Evolutionary conservation across 2,797 vertebrate species (phyloP).

Genomic region (Aeoliscus strigatus): DNA sequence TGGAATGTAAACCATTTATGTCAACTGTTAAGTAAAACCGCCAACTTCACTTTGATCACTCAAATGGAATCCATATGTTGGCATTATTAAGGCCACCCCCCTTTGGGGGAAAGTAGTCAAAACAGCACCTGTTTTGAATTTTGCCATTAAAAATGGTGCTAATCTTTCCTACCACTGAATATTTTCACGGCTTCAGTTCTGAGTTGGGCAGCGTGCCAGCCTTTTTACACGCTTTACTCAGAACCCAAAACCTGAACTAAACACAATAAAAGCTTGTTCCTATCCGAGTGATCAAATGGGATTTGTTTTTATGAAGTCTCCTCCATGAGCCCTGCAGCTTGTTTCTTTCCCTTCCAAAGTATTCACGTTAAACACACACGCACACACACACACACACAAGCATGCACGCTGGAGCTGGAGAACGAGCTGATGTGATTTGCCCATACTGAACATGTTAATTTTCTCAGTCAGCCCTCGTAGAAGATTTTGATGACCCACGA

Average conservation of each 20-base stretch:
- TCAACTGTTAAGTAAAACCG: constrained; percentile 32
- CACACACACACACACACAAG: constrained; percentile 17
- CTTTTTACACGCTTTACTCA: constrained; percentile 29
- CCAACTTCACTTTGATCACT: constrained; percentile 25
- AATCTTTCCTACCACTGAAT: constrained; percentile 44
- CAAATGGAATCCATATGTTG: constrained; percentile 34
- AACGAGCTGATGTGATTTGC: too few species aligned
- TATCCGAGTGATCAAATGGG: constrained; percentile 53
- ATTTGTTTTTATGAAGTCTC: constrained; percentile 58
- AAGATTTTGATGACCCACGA: too few species aligned
- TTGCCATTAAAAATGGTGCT: constrained; percentile 36
- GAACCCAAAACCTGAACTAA: constrained; percentile 32
- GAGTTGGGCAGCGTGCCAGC: constrained; percentile 31
- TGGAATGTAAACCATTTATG: constrained; percentile 45
- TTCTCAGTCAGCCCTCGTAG: too few species aligned
- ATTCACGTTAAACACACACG: constrained; percentile 11
- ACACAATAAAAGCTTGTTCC: constrained; percentile 44
- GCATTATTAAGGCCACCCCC: too few species aligned
- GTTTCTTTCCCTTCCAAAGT: too few species aligned
- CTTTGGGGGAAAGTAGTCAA: constrained; percentile 32
- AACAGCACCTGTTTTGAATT: constrained; percentile 58
- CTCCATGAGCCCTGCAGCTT: too few species aligned
- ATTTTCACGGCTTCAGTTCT: constrained; percentile 43
- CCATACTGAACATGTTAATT: too few species aligned
- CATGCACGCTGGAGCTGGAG: too few species aligned